Conservation (phyloP, 2,888 invertebrate genomes). For the Phyllotreta striolata region DNA sequence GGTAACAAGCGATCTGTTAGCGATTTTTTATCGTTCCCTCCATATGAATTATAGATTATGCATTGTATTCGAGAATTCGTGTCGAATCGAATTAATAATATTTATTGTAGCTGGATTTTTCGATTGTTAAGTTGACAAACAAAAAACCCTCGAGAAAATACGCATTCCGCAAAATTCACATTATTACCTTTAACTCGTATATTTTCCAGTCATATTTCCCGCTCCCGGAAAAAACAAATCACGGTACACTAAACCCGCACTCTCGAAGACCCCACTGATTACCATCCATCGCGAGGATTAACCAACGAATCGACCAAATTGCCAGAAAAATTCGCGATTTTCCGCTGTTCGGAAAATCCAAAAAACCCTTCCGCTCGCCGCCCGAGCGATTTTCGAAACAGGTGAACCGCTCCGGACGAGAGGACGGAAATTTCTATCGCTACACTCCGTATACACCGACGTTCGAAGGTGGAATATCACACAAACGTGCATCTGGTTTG, state of each 20-base stretch:
- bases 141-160: too few relatives aligned
- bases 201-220: slow-evolving; percentile 13
- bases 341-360: too few relatives aligned
- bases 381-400: slow-evolving; percentile 30
- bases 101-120: too few relatives aligned
- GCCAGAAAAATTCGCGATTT: too few relatives aligned
- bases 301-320: too few relatives aligned
- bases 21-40: slow-evolving; percentile 43
- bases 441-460: background rate
- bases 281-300: slow-evolving; percentile 4
- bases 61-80: slow-evolving; percentile 57
- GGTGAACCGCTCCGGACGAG: slow-evolving; percentile 26
- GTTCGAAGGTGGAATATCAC: slow-evolving; percentile 28
- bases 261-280: slow-evolving; percentile 15
- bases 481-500: slow-evolving; percentile 36
- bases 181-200: slow-evolving; percentile 19
- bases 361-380: slow-evolving; percentile 17
- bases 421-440: too few relatives aligned
- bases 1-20: slow-evolving; percentile 50
- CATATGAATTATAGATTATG: slow-evolving; percentile 60
- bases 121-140: too few relatives aligned
- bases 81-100: slow-evolving; percentile 39
- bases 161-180: too few relatives aligned
- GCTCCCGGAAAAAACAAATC: slow-evolving; percentile 4
- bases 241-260: slow-evolving; percentile 26